Percentiles rank a stretch among this genome's conserved stretches.
Evolutionary conservation across 2,113 vertebrate species (phyloP).

Genomic region (Stegastes partitus): DNA sequence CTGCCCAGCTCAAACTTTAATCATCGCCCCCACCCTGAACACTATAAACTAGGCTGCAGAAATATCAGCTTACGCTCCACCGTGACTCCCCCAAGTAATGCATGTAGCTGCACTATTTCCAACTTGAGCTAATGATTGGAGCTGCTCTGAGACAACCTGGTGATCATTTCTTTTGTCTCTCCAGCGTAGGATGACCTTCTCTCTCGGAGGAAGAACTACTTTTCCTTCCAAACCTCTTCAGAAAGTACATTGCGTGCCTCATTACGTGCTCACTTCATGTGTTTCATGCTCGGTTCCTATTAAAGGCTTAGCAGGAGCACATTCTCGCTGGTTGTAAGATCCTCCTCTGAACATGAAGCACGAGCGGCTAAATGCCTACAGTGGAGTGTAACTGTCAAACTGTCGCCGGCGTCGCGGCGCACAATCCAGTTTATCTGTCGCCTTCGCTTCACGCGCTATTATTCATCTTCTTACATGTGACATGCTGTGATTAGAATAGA

Average conservation of each 20-base stretch:
- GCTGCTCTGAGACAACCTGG: background rate
- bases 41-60: background rate
- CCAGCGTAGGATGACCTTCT: background rate
- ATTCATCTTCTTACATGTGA: constrained; percentile 41
- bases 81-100: background rate
- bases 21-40: constrained; percentile 5
- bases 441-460: background rate
- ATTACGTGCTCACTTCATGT: background rate
- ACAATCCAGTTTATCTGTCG: background rate
- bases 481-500: constrained; percentile 55
- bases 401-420: constrained; percentile 1
- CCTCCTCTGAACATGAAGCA: constrained; percentile 2
- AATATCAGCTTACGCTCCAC: constrained; percentile 24
- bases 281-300: background rate
- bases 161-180: background rate
- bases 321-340: background rate
- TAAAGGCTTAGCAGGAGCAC: background rate
- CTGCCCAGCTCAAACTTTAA: constrained; percentile 38
- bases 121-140: background rate
- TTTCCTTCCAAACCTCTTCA: background rate
- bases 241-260: background rate
- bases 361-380: constrained; percentile 7
- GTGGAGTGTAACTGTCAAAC: constrained; percentile 12
- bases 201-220: background rate
- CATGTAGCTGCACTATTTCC: background rate